Evolutionary conservation across 2,888 invertebrate species (phyloP).

Genomic region (Sphaerophoria taeniata): DNA sequence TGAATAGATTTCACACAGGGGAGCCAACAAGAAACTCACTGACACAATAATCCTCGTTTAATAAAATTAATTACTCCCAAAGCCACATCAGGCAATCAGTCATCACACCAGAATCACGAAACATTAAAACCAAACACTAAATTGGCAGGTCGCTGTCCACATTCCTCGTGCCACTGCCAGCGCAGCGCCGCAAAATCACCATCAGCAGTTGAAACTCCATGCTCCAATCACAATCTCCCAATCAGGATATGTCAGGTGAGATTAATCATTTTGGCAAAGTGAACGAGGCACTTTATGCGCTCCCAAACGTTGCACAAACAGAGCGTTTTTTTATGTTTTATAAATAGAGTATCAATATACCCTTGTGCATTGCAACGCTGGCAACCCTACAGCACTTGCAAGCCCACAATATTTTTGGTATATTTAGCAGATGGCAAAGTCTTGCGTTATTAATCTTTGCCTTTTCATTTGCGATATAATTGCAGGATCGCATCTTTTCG

Average conservation of each 20-base stretch:
- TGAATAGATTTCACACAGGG: neutral
- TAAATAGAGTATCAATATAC: slow-evolving; percentile 13
- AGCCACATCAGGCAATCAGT: slow-evolving; percentile 52
- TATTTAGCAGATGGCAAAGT: slow-evolving; percentile 74
- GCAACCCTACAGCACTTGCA: slow-evolving; percentile 48
- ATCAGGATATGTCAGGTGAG: slow-evolving; percentile 67
- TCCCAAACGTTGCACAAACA: slow-evolving; percentile 9
- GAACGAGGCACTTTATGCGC: slow-evolving; percentile 36
- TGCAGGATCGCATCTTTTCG: slow-evolving; percentile 55
- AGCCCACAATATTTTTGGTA: slow-evolving; percentile 30
- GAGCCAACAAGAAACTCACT: neutral
- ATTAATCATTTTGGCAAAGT: slow-evolving; percentile 70
- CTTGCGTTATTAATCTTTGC: slow-evolving; percentile 73
- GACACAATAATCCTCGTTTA: slow-evolving; percentile 11
- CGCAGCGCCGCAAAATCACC: neutral
- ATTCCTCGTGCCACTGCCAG: neutral
- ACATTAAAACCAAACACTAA: slow-evolving; percentile 37
- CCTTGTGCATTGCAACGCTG: slow-evolving; percentile 9
- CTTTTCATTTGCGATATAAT: slow-evolving; percentile 72
- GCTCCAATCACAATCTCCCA: slow-evolving; percentile 33
- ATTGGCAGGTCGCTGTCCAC: slow-evolving; percentile 49
- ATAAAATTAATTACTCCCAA: slow-evolving; percentile 38
- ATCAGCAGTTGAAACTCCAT: too few species aligned
- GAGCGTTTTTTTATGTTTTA: slow-evolving; percentile 26
- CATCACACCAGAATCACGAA: slow-evolving; percentile 55